Evolutionary conservation across 2,797 vertebrate genomes (phyloP), one percentile per base, ranked within the genome.

Genomic region (Scolopax bukidnonensis): DNA sequence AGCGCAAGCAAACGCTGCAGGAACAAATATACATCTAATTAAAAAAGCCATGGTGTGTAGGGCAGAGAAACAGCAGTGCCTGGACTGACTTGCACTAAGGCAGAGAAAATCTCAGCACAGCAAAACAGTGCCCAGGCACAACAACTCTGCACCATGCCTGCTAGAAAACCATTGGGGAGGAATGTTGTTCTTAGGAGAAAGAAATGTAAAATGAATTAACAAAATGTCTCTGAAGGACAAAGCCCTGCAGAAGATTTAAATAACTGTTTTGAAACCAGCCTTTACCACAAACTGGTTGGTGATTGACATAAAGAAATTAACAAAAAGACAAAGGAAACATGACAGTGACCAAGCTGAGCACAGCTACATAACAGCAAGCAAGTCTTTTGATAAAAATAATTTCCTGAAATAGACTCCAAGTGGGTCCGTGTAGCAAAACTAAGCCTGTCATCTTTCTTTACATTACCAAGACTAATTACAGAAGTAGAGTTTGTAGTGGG

Each of bases 11-110:
- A 86, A 69, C 67, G 6, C 78, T 84, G 74, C 94, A 95, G 90
- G 94, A 96, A 81, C 76, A 94, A 92, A 95, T 63, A 83, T 17
- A 70, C 54, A 81, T 57, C 74, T 96, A 83, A 96, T 96, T 93
- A 24, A 90, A 94, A 94, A 95, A 89, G 70, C 76, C 0, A 0
- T 60, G 67, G 70, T 83, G 80, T 51, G 57, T 83, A 84, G 45
- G 91, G 54, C 94, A 94, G 93, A 28, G 40, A 67, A 89, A 56
- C 51, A 89, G 48, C 19, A 6, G 61, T 84, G 69, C 70, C 53
- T 67, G 30, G 57, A 30, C 63, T 84, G 93, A 80, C 71, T 92
- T 82, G 67, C 30, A 41, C 56, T 87, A 67, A 64, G 81, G 68
- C 73, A 78, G 78, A 82, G 82, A 17, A 65, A 73, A 20, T 67